Percentiles rank a stretch among this genome's conserved stretches.
phyloP scores from a whole-genome alignment of 2,797 vertebrate species.

The Micrastur ruficollis region DNA sequence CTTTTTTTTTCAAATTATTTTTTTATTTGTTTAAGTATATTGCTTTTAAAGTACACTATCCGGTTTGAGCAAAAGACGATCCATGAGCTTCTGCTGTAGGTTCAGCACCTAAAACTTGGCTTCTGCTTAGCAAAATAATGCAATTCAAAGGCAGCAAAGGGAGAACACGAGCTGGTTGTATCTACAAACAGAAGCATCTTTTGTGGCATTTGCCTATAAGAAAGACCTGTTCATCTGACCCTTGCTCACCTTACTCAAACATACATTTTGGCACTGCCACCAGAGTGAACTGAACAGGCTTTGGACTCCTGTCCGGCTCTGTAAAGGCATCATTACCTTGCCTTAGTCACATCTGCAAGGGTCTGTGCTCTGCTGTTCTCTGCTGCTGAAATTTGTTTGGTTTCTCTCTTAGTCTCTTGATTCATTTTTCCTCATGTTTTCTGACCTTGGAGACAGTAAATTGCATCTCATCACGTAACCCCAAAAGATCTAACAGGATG shows the following conservation, averaged over 20 bases:
- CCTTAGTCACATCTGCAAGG: not conserved
- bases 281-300: not conserved
- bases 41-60: not conserved
- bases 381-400: not conserved
- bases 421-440: not conserved
- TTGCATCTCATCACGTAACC: not conserved
- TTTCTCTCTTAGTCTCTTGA: not conserved
- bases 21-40: rapidly evolving
- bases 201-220: not conserved
- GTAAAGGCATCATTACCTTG: not conserved
- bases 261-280: not conserved
- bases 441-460: not conserved
- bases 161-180: not conserved
- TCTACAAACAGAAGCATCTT: not conserved
- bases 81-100: not conserved
- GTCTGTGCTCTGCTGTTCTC: not conserved
- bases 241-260: not conserved
- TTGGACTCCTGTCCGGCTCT: not conserved
- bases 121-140: not conserved
- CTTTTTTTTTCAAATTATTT: too few relatives aligned
- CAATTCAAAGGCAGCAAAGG: not conserved
- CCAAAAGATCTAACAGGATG: not conserved
- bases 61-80: not conserved
- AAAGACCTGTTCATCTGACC: not conserved
- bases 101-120: not conserved